These are phyloP conservation scores for Schizaphis graminum DNA, from an alignment of 2,888 invertebrate genomes.

Conservation along the genomic window DNA sequence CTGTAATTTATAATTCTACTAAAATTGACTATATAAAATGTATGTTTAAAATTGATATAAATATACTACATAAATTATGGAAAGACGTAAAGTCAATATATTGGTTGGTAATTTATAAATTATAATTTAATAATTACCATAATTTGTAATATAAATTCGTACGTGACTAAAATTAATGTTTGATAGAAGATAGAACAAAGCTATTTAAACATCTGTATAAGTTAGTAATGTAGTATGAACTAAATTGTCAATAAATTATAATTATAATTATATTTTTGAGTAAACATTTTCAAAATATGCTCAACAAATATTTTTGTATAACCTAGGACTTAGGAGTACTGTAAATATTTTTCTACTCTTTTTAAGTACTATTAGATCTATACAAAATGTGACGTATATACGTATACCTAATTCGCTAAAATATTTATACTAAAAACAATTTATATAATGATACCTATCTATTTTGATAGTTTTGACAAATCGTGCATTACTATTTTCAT, in stretches of 20 bases:
- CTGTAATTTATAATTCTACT: not conserved
- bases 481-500: not conserved
- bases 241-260: not conserved
- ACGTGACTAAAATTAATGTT: not conserved
- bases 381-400: not conserved
- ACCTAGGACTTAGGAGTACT: not conserved
- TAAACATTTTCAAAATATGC: not conserved
- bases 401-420: not conserved
- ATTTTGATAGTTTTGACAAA: not conserved
- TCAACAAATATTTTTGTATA: not conserved
- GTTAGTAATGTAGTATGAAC: not conserved
- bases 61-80: not conserved
- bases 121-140: not conserved
- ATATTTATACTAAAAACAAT: not conserved
- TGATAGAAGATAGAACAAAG: not conserved
- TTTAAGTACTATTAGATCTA: not conserved
- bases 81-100: not conserved
- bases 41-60: not conserved
- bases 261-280: conserved; percentile 4
- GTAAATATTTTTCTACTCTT: not conserved
- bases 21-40: not conserved
- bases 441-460: not conserved
- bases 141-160: not conserved
- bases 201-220: not conserved
- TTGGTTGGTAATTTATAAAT: not conserved